Evolutionary conservation across 1,140 invertebrate genomes (phyloP).

Genomic region (Dendrolimus punctatus): DNA sequence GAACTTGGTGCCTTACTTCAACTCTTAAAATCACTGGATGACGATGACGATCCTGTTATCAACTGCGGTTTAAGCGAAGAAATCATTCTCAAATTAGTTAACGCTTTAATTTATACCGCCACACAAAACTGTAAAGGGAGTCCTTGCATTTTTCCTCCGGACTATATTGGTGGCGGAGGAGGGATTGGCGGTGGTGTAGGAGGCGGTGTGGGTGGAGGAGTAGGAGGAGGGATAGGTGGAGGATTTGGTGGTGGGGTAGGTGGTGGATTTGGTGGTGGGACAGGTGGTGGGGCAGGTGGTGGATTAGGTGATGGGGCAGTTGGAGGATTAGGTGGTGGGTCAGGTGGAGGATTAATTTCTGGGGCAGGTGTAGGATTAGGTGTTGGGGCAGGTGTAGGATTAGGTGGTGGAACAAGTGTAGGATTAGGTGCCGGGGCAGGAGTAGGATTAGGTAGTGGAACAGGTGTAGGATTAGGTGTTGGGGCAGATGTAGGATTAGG

Average conservation of each 20-base stretch:
- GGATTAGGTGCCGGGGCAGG: neutral
- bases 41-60: conserved; percentile 9
- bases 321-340: conserved; percentile 7
- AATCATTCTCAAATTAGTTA: conserved; percentile 44
- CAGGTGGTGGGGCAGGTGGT: conserved; percentile 4
- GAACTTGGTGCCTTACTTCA: conserved; percentile 9
- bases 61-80: conserved; percentile 22
- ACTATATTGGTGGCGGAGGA: conserved; percentile 3
- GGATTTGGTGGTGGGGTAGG: neutral
- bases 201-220: conserved; percentile 1
- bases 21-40: conserved; percentile 22
- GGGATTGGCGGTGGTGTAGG: neutral
- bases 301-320: conserved; percentile 9
- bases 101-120: conserved; percentile 40
- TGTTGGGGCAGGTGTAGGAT: neutral
- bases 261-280: conserved; percentile 1
- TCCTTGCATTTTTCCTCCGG: neutral
- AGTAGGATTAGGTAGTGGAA: conserved; percentile 4
- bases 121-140: conserved; percentile 13
- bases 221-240: neutral
- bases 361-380: conserved; percentile 1
- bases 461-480: neutral
- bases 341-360: neutral
- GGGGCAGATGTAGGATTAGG: neutral
- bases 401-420: no score